phyloP scores from a whole-genome alignment of 1,140 invertebrate species.

The Drosophila obscura region DNA sequence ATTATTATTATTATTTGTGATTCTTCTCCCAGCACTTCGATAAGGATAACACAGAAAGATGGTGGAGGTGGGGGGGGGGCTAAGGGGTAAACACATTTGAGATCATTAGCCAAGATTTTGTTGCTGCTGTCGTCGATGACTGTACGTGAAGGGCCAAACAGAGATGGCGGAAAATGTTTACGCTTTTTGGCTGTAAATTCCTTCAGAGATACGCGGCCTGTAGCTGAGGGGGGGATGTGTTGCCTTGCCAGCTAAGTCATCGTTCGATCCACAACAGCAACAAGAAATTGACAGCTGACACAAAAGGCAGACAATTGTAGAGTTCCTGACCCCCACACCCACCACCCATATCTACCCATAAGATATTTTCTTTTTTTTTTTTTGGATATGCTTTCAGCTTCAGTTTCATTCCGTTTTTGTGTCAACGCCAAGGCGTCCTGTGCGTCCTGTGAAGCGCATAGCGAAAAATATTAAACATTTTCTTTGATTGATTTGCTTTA shows the following conservation, averaged over 20 bases:
- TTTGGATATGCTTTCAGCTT: slow-evolving; percentile 33
- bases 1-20: slow-evolving; percentile 21
- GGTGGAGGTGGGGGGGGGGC: no score
- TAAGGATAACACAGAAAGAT: no score
- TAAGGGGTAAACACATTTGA: slow-evolving; percentile 27
- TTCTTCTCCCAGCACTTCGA: no score
- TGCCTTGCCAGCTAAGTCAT: slow-evolving; percentile 25
- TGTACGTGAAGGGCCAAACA: no score
- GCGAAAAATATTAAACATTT: slow-evolving; percentile 69
- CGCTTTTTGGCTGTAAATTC: no score
- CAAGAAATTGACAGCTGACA: slow-evolving; percentile 51
- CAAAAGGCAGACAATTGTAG: slow-evolving; percentile 28
- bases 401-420: slow-evolving; percentile 25
- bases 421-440: slow-evolving; percentile 16
- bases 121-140: neutral
- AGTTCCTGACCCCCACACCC: neutral
- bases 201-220: no score
- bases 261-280: neutral
- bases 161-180: no score
- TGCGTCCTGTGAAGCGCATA: slow-evolving; percentile 51
- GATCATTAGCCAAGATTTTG: slow-evolving; percentile 22
- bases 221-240: neutral
- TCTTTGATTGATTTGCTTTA: slow-evolving; percentile 64
- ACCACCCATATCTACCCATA: no score
- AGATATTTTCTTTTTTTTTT: neutral